Evolutionary conservation across 2,797 vertebrate species (phyloP).

Genomic region (Prunella strophiata): DNA sequence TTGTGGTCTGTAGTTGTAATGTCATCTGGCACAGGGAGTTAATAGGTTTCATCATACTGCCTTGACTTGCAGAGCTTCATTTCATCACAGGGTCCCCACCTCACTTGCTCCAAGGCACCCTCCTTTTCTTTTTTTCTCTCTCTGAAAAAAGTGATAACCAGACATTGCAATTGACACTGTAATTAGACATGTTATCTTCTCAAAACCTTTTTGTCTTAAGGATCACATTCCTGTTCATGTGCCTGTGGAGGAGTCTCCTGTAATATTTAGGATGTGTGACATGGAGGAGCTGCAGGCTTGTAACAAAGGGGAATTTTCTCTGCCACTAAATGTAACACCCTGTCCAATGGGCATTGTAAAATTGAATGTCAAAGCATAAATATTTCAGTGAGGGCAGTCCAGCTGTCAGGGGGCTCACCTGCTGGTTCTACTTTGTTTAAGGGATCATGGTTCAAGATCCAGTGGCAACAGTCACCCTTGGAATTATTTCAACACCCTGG

Average conservation of each 20-base stretch:
- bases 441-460: background rate
- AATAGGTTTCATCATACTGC: constrained; percentile 54
- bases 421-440: background rate
- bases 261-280: background rate
- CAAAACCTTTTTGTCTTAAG: constrained; percentile 1
- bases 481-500: background rate
- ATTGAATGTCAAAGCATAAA: background rate
- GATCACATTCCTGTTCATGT: background rate
- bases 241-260: background rate
- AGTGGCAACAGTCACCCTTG: background rate
- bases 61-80: constrained; percentile 29
- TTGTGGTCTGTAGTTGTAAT: constrained; percentile 66
- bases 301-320: background rate
- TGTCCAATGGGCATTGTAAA: constrained; percentile 7
- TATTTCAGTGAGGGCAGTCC: background rate
- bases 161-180: background rate
- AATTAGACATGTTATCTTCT: background rate
- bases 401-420: background rate
- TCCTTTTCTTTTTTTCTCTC: background rate
- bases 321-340: background rate
- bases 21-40: constrained; percentile 63
- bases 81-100: background rate
- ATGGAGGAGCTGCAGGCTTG: background rate
- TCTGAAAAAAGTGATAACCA: background rate
- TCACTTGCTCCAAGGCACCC: constrained; percentile 19